Evolutionary conservation across 2,797 vertebrate species (phyloP), one percentile per base, ranked within the genome.

Genomic region (Synanceia verrucosa): DNA sequence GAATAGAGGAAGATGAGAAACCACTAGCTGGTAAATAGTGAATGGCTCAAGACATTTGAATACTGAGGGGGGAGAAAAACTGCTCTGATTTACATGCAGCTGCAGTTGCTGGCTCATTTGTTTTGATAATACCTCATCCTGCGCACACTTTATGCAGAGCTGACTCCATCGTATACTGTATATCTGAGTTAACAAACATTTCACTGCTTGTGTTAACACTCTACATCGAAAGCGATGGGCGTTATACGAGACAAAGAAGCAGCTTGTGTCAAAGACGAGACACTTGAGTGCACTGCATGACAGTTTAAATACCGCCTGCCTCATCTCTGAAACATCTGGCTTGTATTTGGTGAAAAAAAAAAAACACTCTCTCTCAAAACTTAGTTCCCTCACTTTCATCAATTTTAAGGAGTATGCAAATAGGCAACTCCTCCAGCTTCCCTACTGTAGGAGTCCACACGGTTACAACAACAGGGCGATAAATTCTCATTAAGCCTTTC

Each of bases 401-500:
- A 88, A 76, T 90, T 88, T 84, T 82, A 86, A 85, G 64, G 60
- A 63, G 68, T 82, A 90, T 90, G 85, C 74, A 90, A 92, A 92
- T 87, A 62, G 69, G 9, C 67, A 57, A 64, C 77, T 86, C 76
- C 72, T 76, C 72, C 47, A 44, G 80, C 77, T 55, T 81, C 83
- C 71, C 66, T 56, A 43, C n/a, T 43, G 39, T 43, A 36, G 68
- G 80, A 87, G 86, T 84, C 81, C 70, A 61, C 79, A 48, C 2
- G 6, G 78, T 82, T 79, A 63, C 44, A 80, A 78, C 74, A 85
- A 84, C 83, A 62, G 61, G 76, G 79, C 70, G 75, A 93, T 94
- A 91, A 70, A 92, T 94, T 91, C 84, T 92, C 88, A 93, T 93
- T 92, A 93, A 72, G 78, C 53, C 79, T 70, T 73, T 83, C 48